Base-by-base conservation (phyloP, 2,888 invertebrate species). In the Hemithea aestivaria region DNA sequence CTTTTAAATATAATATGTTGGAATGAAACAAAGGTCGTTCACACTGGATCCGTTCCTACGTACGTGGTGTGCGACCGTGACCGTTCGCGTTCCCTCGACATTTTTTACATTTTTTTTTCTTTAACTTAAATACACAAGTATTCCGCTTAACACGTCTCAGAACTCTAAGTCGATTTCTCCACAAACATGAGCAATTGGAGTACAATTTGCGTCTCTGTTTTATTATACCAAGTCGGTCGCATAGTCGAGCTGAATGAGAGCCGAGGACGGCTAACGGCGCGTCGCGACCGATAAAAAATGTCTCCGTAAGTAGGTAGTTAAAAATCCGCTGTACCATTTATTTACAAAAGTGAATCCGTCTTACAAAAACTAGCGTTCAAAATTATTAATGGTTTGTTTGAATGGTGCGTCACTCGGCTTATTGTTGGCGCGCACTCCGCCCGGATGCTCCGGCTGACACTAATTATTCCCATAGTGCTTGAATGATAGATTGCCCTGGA, bases 381-480 rank as follows among this genome's bases (percentile, higher is more conserved):
- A 76, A 78, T 84, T 81, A 87, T 87, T 85, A 87, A 87, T 87
- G 85, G 73, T 85, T 81, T 85, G 77, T 84, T 83, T 84, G 84
- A 83, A 84, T 79, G 83, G 74, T 72, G 79, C 74, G 82, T 82
- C 83, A 75, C 73, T 56, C 66, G 67, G 71, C 60, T 79, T 75
- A 84, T 85, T 84, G 84, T 84, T 82, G 73, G 77, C 77, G 72
- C 67, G 61, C 70, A 65, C 72, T 64, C 65, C 62, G 76, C 70
- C 84, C 83, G 85, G 84, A 87, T 84, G 81, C 82, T 73, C 65
- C 53, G 73, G 76, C 73, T 87, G 85, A 85, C 85, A 85, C 85
- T 87, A 87, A 87, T 87, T 87, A 87, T 87, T 85, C 78, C 69
- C 83, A 82, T 84, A 81, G 81, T 79, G 75, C 70, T 75, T 74